Evolutionary conservation across 2,888 invertebrate genomes (phyloP), one percentile per base, ranked within the genome.

Genomic region (Tryphoninae sp.): DNA sequence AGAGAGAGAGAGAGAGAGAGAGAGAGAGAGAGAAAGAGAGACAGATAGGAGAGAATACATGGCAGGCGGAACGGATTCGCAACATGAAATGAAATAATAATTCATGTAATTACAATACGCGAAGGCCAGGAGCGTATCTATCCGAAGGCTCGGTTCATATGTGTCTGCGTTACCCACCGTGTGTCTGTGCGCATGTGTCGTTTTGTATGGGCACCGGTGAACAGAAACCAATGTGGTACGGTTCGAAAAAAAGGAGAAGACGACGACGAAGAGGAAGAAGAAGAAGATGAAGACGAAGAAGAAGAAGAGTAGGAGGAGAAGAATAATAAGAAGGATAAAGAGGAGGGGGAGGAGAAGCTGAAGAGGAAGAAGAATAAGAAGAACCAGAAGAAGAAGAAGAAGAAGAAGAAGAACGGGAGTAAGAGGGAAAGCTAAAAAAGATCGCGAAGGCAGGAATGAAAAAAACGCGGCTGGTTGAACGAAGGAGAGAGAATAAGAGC

Each of bases 1-100:
- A 22, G 16, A 61, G 72, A 76, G 22, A 42, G 69, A 61, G 61
- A 55, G 55, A 82, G 53, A 53, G 42, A 69, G 65, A 49, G 64
- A 74, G 62, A 59, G 73, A 79, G 78, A 61, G 74, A 78, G 78
- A 71, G 64, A 73, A 45, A 73, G 73, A 53, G 55, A 68, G 74
- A 68, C 33, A 69, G 71, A 67, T 19, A 68, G 73, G 81, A 69
- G 80, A 80, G 78, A 53, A 16, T 74, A 77, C 81, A 80, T 83
- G 86, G 86, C 88, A 87, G 85, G 86, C 87, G 88, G 87, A 88
- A 89, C 88, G 87, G 87, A 89, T 89, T 84, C 87, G 86, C 87
- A 87, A 87, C 87, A 86, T 85, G 86, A 87, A 90, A 89, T 90
- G 88, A 89, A 89, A 89, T 90, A 90, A 90, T 90, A 89, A 90